These are phyloP conservation scores for Loxodonta africana DNA, from an alignment of 2,113 vertebrate genomes.

Conservation along the genomic window DNA sequence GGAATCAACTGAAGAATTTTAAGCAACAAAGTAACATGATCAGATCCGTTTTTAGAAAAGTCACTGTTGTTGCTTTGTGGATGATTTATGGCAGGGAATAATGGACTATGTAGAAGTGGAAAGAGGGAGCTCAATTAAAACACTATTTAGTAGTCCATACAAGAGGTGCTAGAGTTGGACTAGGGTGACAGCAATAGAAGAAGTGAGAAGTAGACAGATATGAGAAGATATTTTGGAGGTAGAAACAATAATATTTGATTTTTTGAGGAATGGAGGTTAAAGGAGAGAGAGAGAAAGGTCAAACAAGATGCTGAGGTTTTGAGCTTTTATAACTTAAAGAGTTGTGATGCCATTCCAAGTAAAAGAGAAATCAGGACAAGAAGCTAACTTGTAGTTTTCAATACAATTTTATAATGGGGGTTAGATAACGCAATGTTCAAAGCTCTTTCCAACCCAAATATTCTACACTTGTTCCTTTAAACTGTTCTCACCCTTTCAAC, in stretches of 20 bases:
- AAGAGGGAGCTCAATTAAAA: neutral
- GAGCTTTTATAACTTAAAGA: neutral
- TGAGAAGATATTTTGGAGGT: neutral
- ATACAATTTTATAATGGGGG: neutral
- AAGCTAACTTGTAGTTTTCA: neutral
- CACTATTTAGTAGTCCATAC: neutral
- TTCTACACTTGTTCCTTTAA: neutral
- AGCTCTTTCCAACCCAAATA: neutral
- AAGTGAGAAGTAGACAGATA: neutral
- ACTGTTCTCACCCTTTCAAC: neutral
- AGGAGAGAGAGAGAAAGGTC: neutral
- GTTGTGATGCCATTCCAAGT: neutral
- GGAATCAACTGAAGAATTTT: neutral
- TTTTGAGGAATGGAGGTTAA: neutral
- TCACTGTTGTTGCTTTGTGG: neutral
- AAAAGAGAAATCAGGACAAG: conserved; percentile 25
- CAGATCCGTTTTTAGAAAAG: neutral
- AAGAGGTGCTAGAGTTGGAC: neutral
- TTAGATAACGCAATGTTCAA: neutral
- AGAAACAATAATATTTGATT: neutral
- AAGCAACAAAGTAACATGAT: neutral
- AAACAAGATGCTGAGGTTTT: neutral
- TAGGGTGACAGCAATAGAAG: neutral
- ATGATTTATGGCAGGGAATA: neutral
- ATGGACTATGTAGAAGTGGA: neutral